phyloP scores from a whole-genome alignment of 2,888 invertebrate species.

The Sesamia inferens region DNA sequence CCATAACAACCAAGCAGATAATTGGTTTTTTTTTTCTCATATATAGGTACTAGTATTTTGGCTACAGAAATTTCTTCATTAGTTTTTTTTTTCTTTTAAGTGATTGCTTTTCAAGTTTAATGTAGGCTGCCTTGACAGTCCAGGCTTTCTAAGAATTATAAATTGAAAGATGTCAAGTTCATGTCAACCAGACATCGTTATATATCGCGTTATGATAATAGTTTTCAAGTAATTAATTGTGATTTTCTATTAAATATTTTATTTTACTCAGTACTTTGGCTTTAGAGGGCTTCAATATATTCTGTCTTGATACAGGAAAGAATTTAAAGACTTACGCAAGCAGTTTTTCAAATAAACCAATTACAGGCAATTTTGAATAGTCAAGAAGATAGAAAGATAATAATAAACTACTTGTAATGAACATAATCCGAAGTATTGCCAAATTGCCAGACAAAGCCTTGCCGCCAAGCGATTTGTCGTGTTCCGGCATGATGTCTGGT shows the following conservation, averaged over 20 bases:
- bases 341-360: too few species aligned
- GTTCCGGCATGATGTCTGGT: too few species aligned
- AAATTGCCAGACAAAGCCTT: too few species aligned
- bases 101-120: not conserved
- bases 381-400: not conserved
- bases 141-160: not conserved
- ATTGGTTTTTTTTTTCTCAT: not conserved
- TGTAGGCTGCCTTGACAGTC: too few species aligned
- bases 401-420: not conserved
- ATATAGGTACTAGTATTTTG: not conserved
- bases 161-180: not conserved
- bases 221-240: not conserved
- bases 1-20: too few species aligned
- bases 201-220: not conserved
- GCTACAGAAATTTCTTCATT: not conserved
- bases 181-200: not conserved
- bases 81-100: not conserved
- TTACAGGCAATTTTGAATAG: too few species aligned
- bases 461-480: too few species aligned
- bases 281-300: not conserved
- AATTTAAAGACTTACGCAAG: not conserved
- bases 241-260: not conserved
- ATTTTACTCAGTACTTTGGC: not conserved
- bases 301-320: not conserved
- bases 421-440: not conserved